Evolutionary conservation across 2,797 vertebrate genomes (phyloP).

Genomic region (Champsocephalus gunnari): DNA sequence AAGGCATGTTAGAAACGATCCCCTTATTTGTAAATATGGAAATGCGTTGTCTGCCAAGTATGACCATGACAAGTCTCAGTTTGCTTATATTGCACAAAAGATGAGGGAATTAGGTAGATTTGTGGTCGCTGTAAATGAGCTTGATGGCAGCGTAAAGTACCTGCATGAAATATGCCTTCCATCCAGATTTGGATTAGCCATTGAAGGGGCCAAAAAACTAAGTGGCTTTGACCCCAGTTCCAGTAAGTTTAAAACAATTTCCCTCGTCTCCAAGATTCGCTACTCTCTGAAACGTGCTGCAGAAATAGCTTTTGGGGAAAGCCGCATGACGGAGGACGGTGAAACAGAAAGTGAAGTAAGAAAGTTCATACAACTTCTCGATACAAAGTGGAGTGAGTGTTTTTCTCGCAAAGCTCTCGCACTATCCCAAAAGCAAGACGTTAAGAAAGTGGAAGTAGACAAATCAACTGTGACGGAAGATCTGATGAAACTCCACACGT

Average conservation of each 20-base stretch:
- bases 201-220: conserved; percentile 78
- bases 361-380: conserved; percentile 79
- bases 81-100: conserved; percentile 80
- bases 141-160: conserved; percentile 75
- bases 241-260: conserved; percentile 74
- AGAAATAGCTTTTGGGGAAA: conserved; percentile 82
- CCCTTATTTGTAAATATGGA: conserved; percentile 81
- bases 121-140: conserved; percentile 74
- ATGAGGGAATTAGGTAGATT: conserved; percentile 82
- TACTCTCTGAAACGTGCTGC: conserved; percentile 80
- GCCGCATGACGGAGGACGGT: conserved; percentile 78
- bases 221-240: conserved; percentile 76
- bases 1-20: conserved; percentile 74
- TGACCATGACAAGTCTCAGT: conserved; percentile 79
- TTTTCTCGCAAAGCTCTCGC: conserved; percentile 73
- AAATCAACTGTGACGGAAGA: conserved; percentile 77
- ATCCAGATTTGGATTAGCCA: conserved; percentile 75
- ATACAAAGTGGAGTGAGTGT: conserved; percentile 76
- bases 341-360: conserved; percentile 74
- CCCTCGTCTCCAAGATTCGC: conserved; percentile 78
- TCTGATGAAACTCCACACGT: conserved; percentile 76
- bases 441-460: conserved; percentile 71
- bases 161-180: conserved; percentile 80
- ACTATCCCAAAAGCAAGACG: conserved; percentile 59
- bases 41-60: conserved; percentile 75